Evolutionary conservation across 2,888 invertebrate genomes (phyloP), one percentile per base, ranked within the genome.

Genomic region (Drosophila villosipedis): DNA sequence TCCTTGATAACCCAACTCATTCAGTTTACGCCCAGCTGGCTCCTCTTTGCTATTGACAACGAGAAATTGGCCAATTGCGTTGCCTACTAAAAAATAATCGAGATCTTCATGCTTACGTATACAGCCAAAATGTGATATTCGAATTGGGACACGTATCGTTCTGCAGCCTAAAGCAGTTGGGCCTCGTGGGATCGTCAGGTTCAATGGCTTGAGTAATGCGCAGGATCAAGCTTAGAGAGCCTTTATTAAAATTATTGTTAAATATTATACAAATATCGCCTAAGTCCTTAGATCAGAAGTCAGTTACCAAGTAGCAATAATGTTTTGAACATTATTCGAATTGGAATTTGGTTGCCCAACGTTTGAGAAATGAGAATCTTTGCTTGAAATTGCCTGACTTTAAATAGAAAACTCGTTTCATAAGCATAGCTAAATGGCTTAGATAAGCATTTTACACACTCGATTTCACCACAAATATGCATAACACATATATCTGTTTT

Each of bases 41-140:
- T 92, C 80, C 30, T 14, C 1, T 0, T 30, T n/a, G 25, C 70
- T 70, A 30, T 25, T 12, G 1, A 28, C 10, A 28, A 33, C 3
- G n/a, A 3, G 2, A 10, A 14, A 43, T 43, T 31, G 1, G 16
- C 4, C 28, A 3, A 16, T 28, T 14, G 19, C 7, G 28, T 55
- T 12, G 19, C 2, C 0, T 70, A 81, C 57, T 80, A 3, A 25
- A 25, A 22, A 6, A 7, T 2, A 10, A n/a, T 4, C 49, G 4
- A 28, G 16, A 19, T 25, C 33, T 90, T 6, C 4, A 14, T 93
- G 91, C 95, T 95, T 94, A 94, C n/a, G 94, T 95, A 79, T 95
- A 95, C 1, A 95, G 88, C 94, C 95, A 95, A 91, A 95, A 95
- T 1, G 95, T 94, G 1, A 95, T 92, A 83, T 95, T 95, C 78